phyloP scores from a whole-genome alignment of 1,140 invertebrate genomes.

The Drosophila eugracilis region DNA sequence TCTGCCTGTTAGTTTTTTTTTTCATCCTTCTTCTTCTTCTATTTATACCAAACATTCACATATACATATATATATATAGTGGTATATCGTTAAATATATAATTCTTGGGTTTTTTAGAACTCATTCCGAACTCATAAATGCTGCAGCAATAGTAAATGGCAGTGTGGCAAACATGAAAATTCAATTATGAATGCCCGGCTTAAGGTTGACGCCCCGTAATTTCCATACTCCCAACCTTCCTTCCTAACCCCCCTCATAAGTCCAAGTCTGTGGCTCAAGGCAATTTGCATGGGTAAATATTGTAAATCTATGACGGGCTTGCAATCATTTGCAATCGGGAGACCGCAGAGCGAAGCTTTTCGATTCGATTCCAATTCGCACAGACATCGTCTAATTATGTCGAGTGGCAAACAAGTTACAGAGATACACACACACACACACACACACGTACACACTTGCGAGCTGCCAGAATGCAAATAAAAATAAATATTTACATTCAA shows the following conservation, averaged over 20 bases:
- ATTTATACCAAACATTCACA: constrained; percentile 15
- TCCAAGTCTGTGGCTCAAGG: constrained; percentile 76
- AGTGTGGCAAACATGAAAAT: constrained; percentile 75
- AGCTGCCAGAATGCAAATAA: constrained; percentile 63
- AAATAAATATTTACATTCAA: constrained; percentile 83
- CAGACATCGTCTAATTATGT: constrained; percentile 79
- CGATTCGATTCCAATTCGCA: constrained; percentile 23
- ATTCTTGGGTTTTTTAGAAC: constrained; percentile 45
- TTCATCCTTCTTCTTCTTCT: constrained; percentile 1
- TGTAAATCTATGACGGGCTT: constrained; percentile 74
- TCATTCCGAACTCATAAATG: constrained; percentile 58
- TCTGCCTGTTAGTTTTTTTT: constrained; percentile 23
- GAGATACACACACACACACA: neutral
- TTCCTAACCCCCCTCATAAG: too few species aligned
- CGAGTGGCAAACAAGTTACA: constrained; percentile 74
- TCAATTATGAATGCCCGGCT: constrained; percentile 76
- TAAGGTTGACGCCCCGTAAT: constrained; percentile 71
- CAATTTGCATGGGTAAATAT: constrained; percentile 79
- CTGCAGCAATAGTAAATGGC: constrained; percentile 50
- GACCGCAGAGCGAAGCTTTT: constrained; percentile 32
- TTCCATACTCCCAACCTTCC: too few species aligned
- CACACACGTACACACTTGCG: constrained; percentile 32
- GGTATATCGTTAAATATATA: constrained; percentile 50
- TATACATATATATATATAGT: too few species aligned
- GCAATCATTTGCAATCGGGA: constrained; percentile 72